phyloP scores from a whole-genome alignment of 1,140 invertebrate genomes.

The Drosophila tani region DNA sequence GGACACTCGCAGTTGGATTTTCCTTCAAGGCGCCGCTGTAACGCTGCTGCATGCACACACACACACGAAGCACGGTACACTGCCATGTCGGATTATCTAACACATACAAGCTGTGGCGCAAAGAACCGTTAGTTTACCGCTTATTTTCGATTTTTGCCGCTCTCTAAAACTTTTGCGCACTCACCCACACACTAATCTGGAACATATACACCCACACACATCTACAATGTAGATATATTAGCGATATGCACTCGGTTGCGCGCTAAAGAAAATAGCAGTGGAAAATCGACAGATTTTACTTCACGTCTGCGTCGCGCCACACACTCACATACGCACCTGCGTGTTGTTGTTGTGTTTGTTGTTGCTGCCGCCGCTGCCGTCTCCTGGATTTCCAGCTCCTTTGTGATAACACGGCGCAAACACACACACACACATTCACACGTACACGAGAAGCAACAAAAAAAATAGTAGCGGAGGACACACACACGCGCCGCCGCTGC shows the following conservation, averaged over 20 bases:
- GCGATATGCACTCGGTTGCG: constrained; percentile 19
- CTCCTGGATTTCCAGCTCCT: constrained; percentile 30
- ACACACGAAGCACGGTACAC: background rate
- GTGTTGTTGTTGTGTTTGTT: constrained; percentile 14
- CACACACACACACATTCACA: background rate
- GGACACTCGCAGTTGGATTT: constrained; percentile 74
- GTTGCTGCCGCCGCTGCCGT: background rate
- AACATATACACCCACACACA: constrained; percentile 23
- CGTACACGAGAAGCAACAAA: constrained; percentile 14
- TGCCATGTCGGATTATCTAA: constrained; percentile 21
- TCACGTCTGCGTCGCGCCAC: constrained; percentile 90
- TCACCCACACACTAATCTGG: constrained; percentile 6
- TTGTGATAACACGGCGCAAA: constrained; percentile 37
- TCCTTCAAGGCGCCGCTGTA: constrained; percentile 63
- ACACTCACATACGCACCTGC: constrained; percentile 23
- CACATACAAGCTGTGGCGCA: constrained; percentile 11
- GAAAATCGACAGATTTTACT: constrained; percentile 88
- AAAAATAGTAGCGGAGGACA: constrained; percentile 4
- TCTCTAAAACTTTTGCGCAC: constrained; percentile 37
- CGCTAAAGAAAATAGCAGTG: constrained; percentile 26
- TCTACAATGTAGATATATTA: background rate
- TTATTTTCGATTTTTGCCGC: constrained; percentile 31
- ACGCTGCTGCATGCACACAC: constrained; percentile 16
- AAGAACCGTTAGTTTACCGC: constrained; percentile 45
- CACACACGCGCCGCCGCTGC: constrained; percentile 41